phyloP scores from a whole-genome alignment of 2,113 vertebrate species.

The Pagrus major region DNA sequence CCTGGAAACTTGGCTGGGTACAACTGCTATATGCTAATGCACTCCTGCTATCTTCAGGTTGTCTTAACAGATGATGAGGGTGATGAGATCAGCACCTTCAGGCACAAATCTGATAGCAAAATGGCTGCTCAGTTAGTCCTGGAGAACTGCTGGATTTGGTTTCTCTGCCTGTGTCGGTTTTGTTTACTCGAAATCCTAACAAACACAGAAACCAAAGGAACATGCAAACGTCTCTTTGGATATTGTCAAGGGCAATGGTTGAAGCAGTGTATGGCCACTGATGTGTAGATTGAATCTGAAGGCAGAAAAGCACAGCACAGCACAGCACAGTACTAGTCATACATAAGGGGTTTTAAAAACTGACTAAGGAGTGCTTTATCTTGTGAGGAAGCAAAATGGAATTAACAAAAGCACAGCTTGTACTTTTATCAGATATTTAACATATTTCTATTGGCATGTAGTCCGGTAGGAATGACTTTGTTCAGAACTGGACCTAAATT shows the following conservation, averaged over 20 bases:
- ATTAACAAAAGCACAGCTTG: conserved; percentile 7
- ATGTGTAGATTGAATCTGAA: conserved; percentile 22
- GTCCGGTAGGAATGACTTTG: not conserved
- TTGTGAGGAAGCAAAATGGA: not conserved
- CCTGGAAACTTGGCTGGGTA: conserved; percentile 11
- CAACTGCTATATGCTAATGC: no score
- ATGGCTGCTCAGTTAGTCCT: not conserved
- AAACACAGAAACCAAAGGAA: conserved; percentile 3
- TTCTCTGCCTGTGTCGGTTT: not conserved
- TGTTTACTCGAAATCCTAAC: not conserved
- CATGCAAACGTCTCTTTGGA: not conserved
- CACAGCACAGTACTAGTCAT: not conserved
- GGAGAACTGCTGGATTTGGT: not conserved
- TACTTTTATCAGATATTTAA: conserved; percentile 14
- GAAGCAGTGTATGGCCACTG: conserved; percentile 16
- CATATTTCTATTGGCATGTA: conserved; percentile 20
- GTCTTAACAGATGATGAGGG: conserved; percentile 10
- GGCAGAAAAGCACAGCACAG: not conserved
- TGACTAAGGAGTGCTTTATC: not conserved
- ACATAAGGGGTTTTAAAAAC: not conserved
- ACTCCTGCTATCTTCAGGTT: no score
- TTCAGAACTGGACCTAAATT: not conserved
- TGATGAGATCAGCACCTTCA: conserved; percentile 6
- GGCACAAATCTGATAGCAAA: not conserved
- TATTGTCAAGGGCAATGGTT: not conserved